A percentile compares a stretch with the other conserved stretches of the same genome.
Conservation (phyloP, 2,888 invertebrate species). For the Danaus chrysippus region DNA sequence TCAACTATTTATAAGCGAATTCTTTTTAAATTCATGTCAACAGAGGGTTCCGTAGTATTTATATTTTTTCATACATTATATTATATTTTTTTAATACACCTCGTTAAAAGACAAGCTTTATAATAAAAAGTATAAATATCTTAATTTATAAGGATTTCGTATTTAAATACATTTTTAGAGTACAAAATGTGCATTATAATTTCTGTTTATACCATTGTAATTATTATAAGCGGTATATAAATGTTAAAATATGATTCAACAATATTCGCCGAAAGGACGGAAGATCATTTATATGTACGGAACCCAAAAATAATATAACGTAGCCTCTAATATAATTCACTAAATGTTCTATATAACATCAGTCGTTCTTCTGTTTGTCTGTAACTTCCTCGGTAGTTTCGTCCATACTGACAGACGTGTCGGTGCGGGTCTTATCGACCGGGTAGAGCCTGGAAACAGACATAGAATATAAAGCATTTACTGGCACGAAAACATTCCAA, state of each 20-base stretch:
- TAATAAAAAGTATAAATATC: no score
- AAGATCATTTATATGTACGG: not conserved
- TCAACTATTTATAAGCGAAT: not conserved
- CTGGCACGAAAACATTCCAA: no score
- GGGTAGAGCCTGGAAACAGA: constrained; percentile 87
- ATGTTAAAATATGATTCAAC: no score
- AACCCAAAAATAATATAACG: constrained; percentile 13
- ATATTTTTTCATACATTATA: no score
- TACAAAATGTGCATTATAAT: no score
- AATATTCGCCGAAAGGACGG: not conserved
- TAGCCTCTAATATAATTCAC: constrained; percentile 7
- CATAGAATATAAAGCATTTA: not conserved
- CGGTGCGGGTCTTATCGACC: constrained; percentile 92
- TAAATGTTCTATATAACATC: constrained; percentile 8
- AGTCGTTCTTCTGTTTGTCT: constrained; percentile 57
- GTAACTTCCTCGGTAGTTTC: constrained; percentile 62
- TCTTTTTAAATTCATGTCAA: not conserved
- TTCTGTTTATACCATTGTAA: no score
- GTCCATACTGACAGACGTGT: constrained; percentile 81
- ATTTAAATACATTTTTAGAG: no score
- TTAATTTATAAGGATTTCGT: no score
- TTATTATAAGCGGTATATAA: no score
- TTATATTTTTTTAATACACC: not conserved
- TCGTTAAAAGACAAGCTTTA: not conserved
- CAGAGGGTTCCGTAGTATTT: not conserved